Percentiles rank a stretch among this genome's conserved stretches.
phyloP scores from a whole-genome alignment of 2,113 vertebrate species.

The Rhagologus leucostigma region DNA sequence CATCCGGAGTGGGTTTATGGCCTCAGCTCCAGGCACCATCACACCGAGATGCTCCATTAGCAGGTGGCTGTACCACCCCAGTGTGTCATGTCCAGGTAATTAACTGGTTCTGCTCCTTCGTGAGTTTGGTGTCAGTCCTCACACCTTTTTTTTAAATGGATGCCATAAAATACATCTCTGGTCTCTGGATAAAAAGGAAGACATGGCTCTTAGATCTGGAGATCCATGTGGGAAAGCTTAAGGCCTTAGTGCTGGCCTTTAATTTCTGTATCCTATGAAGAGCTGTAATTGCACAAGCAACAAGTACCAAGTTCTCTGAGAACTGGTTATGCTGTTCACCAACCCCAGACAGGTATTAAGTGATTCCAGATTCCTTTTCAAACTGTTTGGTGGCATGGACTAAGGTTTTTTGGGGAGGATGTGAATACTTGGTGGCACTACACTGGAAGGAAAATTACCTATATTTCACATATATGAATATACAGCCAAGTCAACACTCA shows the following conservation, averaged over 20 bases:
- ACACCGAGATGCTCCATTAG: fast-evolving
- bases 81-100: fast-evolving
- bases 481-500: not conserved
- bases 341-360: not conserved
- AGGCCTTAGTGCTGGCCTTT: not conserved
- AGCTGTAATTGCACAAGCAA: not conserved
- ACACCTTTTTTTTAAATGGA: fast-evolving
- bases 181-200: not conserved
- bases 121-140: not conserved
- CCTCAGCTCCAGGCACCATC: fast-evolving
- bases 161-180: not conserved
- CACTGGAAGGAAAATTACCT: not conserved
- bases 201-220: not conserved
- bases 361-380: not conserved
- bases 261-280: not conserved
- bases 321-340: not conserved
- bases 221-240: not conserved
- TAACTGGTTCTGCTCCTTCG: fast-evolving
- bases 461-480: not conserved
- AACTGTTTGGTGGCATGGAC: not conserved
- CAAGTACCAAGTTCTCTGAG: not conserved
- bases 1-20: fast-evolving
- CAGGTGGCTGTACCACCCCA: not conserved
- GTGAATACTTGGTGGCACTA: not conserved
- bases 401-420: not conserved